Conservation (phyloP, 2,888 invertebrate genomes). For the Noctua fimbriata region DNA sequence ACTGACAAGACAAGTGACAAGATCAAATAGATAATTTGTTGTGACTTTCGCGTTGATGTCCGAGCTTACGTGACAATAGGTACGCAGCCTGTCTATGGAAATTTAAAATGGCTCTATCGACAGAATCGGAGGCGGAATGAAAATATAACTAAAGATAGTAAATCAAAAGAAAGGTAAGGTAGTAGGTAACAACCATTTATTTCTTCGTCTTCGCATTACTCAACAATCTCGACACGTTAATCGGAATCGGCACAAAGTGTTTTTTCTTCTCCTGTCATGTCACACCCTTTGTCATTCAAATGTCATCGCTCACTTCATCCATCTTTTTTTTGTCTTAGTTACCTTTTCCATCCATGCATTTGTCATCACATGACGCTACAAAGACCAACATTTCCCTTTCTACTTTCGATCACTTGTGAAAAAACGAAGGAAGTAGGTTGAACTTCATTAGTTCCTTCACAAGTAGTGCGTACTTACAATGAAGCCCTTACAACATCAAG, state of each 20-base stretch:
- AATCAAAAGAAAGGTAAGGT: neutral
- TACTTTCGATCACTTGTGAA: neutral
- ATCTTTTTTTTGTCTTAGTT: neutral
- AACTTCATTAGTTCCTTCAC: neutral
- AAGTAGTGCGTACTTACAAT: neutral
- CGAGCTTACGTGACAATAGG: slow-evolving; percentile 36
- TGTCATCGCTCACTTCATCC: neutral
- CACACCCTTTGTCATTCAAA: neutral
- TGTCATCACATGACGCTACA: neutral
- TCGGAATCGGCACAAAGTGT: neutral
- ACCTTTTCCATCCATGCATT: neutral
- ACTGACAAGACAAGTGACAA: slow-evolving; percentile 54
- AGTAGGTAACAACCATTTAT: neutral
- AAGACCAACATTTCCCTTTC: neutral
- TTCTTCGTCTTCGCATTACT: neutral
- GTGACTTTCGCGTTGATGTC: slow-evolving; percentile 47
- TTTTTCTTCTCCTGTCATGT: neutral
- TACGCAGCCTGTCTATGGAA: slow-evolving; percentile 47
- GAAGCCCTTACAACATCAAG: slow-evolving; percentile 32
- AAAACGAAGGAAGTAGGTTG: neutral
- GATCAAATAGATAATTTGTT: slow-evolving; percentile 61
- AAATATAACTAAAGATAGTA: slow-evolving; percentile 9
- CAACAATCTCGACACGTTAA: neutral
- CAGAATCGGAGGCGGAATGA: slow-evolving; percentile 9
- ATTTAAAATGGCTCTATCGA: slow-evolving; percentile 5